Conservation (phyloP, 2,888 invertebrate species). For the Tetanocera ferruginea region DNA sequence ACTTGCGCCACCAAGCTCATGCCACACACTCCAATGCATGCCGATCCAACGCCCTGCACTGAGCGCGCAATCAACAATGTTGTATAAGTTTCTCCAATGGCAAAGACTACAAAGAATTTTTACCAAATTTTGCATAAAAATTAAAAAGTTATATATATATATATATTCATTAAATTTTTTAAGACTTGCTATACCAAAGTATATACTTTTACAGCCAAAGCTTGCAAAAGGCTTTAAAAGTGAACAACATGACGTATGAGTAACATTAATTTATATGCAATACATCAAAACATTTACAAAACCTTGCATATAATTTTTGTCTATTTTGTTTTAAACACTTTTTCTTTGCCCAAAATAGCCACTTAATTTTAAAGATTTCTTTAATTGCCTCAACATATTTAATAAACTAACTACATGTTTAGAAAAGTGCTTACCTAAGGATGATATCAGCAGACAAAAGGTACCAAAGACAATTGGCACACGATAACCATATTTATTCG, state of each 20-base stretch:
- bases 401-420: background rate
- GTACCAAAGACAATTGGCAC: conserved; percentile 79
- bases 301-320: background rate
- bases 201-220: background rate
- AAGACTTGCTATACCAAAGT: background rate
- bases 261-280: too few species aligned
- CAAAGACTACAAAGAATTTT: conserved; percentile 75
- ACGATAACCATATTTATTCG: conserved; percentile 77
- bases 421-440: conserved; percentile 73
- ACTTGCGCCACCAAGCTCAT: conserved; percentile 82
- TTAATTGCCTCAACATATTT: background rate
- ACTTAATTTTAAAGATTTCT: background rate
- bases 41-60: conserved; percentile 84
- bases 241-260: too few species aligned
- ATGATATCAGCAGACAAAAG: conserved; percentile 76
- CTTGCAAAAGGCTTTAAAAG: too few species aligned
- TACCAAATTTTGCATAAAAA: background rate
- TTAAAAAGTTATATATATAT: background rate
- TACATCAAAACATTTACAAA: background rate
- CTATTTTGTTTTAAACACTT: background rate
- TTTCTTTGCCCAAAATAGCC: too few species aligned
- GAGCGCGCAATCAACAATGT: conserved; percentile 80
- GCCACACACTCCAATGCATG: conserved; percentile 83
- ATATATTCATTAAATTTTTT: background rate
- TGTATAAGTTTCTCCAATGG: conserved; percentile 79